Evolutionary conservation across 2,888 invertebrate species (phyloP).

Genomic region (Sturmia bella): DNA sequence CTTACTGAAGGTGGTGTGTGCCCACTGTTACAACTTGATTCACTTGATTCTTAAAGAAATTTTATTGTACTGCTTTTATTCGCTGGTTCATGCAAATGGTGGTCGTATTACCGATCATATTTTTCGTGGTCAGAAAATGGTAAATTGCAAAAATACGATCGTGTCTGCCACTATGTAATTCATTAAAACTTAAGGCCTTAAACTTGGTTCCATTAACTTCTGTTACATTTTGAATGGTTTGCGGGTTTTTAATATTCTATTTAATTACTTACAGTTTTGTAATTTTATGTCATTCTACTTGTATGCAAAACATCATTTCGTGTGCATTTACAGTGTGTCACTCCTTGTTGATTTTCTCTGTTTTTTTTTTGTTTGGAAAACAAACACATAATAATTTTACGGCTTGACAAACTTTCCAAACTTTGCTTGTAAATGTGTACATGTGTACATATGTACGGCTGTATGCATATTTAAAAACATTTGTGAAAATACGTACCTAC

Average conservation of each 20-base stretch:
- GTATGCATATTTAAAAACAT: neutral
- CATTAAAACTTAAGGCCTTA: too few species aligned
- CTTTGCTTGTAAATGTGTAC: too few species aligned
- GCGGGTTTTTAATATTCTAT: slow-evolving; percentile 5
- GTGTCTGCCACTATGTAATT: too few species aligned
- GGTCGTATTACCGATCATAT: too few species aligned
- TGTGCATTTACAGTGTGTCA: slow-evolving; percentile 26
- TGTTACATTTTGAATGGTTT: neutral
- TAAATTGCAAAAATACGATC: too few species aligned
- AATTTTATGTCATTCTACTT: neutral
- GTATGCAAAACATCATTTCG: slow-evolving; percentile 13
- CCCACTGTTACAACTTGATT: too few species aligned
- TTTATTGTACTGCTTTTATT: too few species aligned
- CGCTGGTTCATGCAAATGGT: too few species aligned
- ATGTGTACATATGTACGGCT: slow-evolving; percentile 54
- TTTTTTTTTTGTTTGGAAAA: slow-evolving; percentile 31
- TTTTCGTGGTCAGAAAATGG: too few species aligned
- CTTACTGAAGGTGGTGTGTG: too few species aligned
- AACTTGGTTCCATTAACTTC: too few species aligned
- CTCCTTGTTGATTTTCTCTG: slow-evolving; percentile 33
- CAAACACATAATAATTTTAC: slow-evolving; percentile 68
- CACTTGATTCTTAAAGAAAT: too few species aligned
- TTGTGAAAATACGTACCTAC: neutral
- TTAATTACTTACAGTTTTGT: slow-evolving; percentile 38
- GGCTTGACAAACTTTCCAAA: slow-evolving; percentile 70